Percentiles rank a stretch among this genome's conserved stretches.
Evolutionary conservation across 2,113 vertebrate genomes (phyloP).

Genomic region (Crypturellus undulatus): DNA sequence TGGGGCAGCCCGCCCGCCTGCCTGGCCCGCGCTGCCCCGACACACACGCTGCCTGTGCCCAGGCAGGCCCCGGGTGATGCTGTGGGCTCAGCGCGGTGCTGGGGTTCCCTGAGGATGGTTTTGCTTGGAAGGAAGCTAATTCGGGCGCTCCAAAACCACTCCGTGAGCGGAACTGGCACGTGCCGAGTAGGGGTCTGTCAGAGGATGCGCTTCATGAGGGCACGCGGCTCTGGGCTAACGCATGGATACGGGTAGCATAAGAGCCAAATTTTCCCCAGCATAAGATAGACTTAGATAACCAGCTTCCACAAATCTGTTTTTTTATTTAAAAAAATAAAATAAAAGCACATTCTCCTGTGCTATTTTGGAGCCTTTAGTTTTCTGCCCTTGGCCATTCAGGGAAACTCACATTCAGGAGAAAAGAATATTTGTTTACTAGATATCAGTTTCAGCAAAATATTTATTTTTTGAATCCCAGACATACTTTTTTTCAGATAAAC

Average conservation of each 20-base stretch:
- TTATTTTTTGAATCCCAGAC: neutral
- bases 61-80: too few species aligned
- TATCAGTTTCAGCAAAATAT: neutral
- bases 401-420: neutral
- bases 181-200: neutral
- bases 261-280: neutral
- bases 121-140: constrained; percentile 39
- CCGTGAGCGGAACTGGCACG: neutral
- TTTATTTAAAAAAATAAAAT: neutral
- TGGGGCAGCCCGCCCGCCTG: too few species aligned
- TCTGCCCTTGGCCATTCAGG: neutral
- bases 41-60: too few species aligned
- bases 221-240: neutral
- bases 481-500: neutral
- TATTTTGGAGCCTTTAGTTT: neutral
- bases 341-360: neutral
- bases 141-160: neutral
- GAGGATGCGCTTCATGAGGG: constrained; percentile 48
- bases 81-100: too few species aligned
- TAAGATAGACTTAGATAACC: neutral
- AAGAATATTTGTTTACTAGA: neutral
- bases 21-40: too few species aligned
- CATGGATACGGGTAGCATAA: neutral
- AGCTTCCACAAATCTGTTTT: neutral
- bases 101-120: too few species aligned